Evolutionary conservation across 2,113 vertebrate genomes (phyloP).

Genomic region (Pedionomus torquatus): DNA sequence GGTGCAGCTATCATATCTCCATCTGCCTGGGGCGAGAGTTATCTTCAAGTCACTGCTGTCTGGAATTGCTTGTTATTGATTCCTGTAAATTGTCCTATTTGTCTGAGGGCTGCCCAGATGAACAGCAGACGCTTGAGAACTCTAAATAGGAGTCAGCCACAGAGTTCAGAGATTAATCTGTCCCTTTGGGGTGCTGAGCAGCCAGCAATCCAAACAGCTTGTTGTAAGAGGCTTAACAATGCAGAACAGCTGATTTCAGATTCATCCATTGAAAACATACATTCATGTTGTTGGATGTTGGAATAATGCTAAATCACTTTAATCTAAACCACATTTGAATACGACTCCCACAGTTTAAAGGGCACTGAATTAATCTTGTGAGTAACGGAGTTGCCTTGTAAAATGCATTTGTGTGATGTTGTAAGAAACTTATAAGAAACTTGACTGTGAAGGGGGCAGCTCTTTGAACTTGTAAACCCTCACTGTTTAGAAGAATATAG

Average conservation of each 20-base stretch:
- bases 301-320: slow-evolving; percentile 70
- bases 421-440: slow-evolving; percentile 54
- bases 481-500: slow-evolving; percentile 34
- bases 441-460: slow-evolving; percentile 29
- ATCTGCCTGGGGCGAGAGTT: background rate
- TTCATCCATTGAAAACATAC: slow-evolving; percentile 62
- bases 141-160: slow-evolving; percentile 32
- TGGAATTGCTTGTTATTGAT: slow-evolving; percentile 17
- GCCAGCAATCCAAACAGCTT: slow-evolving; percentile 56
- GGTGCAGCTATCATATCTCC: background rate
- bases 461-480: slow-evolving; percentile 63
- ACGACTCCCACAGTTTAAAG: slow-evolving; percentile 61
- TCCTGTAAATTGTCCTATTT: slow-evolving; percentile 20
- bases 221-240: slow-evolving; percentile 57
- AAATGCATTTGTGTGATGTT: slow-evolving; percentile 49
- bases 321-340: slow-evolving; percentile 73
- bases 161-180: slow-evolving; percentile 68
- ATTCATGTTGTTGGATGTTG: slow-evolving; percentile 54
- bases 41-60: background rate
- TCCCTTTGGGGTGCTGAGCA: slow-evolving; percentile 64
- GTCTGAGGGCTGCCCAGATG: slow-evolving; percentile 33
- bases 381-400: slow-evolving; percentile 61
- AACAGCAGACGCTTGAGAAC: slow-evolving; percentile 9
- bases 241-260: slow-evolving; percentile 66
- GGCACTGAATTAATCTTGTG: slow-evolving; percentile 69